These are phyloP conservation scores for Onthophagus taurus DNA, from an alignment of 1,140 invertebrate species.

Conservation along the genomic window DNA sequence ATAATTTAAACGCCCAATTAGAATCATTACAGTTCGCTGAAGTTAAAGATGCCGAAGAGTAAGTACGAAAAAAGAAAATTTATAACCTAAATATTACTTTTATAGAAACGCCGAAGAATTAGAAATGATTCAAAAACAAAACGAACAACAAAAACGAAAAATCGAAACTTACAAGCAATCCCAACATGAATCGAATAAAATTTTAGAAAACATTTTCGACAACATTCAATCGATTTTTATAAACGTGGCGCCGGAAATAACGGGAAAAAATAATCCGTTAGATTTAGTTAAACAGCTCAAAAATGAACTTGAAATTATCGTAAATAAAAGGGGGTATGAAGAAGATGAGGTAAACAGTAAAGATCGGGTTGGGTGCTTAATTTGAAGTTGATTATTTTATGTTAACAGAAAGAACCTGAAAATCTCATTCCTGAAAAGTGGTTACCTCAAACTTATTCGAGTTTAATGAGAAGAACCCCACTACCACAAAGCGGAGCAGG, in stretches of 20 bases:
- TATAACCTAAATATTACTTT: constrained; percentile 41
- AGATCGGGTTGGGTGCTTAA: no score
- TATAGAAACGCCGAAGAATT: constrained; percentile 30
- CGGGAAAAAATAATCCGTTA: no score
- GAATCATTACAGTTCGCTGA: constrained; percentile 70
- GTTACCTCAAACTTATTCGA: constrained; percentile 29
- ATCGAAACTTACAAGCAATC: neutral
- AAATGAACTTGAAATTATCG: no score
- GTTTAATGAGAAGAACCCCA: constrained; percentile 30
- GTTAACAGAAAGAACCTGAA: no score
- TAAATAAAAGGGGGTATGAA: no score
- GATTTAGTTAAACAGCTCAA: no score
- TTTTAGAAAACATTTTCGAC: neutral
- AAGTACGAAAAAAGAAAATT: constrained; percentile 41
- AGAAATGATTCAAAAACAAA: constrained; percentile 38
- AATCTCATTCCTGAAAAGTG: no score
- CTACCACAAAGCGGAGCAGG: constrained; percentile 25
- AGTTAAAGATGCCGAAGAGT: constrained; percentile 69
- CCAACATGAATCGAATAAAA: neutral
- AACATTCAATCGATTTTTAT: neutral
- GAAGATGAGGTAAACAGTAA: no score
- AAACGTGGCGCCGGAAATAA: no score
- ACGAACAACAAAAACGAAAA: constrained; percentile 38
- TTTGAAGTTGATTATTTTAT: no score
- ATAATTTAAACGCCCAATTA: constrained; percentile 55